Conservation (phyloP, 2,113 vertebrate genomes). For the Ranitomeya imitator region DNA sequence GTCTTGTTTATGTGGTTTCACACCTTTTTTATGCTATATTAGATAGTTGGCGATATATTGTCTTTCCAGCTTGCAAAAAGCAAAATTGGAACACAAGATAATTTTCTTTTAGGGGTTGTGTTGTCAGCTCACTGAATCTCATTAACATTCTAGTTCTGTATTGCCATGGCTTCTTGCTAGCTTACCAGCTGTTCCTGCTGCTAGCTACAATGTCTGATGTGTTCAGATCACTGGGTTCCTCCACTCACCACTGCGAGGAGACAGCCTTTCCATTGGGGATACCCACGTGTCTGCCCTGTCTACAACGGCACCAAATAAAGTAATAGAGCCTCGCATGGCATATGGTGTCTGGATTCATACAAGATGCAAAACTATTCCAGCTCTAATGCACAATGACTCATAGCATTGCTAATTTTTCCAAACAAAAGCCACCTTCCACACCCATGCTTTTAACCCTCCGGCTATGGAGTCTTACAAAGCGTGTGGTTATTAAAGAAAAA, state of each 20-base stretch:
- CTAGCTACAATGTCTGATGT: conserved; percentile 91
- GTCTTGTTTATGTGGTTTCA: not conserved
- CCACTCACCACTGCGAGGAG: conserved; percentile 72
- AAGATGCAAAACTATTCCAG: conserved; percentile 98
- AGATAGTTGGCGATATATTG: not conserved
- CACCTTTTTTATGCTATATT: not conserved
- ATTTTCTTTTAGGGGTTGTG: conserved; percentile 56
- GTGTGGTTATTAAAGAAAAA: conserved; percentile 55
- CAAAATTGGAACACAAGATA: conserved; percentile 50
- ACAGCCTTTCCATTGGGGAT: conserved; percentile 81
- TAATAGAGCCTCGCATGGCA: conserved; percentile 94
- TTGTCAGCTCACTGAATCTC: conserved; percentile 73
- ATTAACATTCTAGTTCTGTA: conserved; percentile 88
- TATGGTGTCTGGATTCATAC: conserved; percentile 99
- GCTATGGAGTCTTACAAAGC: conserved; percentile 70
- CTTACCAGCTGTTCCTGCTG: conserved; percentile 98
- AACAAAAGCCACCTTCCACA: conserved; percentile 86
- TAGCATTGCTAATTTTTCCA: conserved; percentile 93
- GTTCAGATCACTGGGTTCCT: conserved; percentile 86
- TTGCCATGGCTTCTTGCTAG: conserved; percentile 77
- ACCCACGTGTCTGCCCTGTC: conserved; percentile 88
- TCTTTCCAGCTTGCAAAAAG: not conserved
- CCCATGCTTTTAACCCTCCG: conserved; percentile 84
- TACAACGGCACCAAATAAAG: conserved; percentile 86
- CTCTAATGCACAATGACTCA: conserved; percentile 97